Evolutionary conservation across 2,888 invertebrate genomes (phyloP).

Genomic region (Branchipolynoe longqiensis): DNA sequence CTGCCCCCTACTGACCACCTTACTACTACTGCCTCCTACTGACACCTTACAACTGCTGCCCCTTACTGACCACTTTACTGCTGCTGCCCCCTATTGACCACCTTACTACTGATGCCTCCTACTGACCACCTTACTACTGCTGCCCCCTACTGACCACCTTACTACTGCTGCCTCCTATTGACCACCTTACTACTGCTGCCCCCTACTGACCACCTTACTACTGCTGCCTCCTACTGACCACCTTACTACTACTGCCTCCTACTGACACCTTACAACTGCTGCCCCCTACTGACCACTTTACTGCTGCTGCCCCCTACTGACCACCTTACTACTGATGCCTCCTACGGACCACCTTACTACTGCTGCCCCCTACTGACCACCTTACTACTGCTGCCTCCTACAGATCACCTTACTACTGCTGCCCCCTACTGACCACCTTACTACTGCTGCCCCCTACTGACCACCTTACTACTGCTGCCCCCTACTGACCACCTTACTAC

Average conservation of each 20-base stretch:
- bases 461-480: not conserved
- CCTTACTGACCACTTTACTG: not conserved
- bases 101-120: no score
- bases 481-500: not conserved
- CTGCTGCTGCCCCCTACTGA: not conserved
- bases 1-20: not conserved
- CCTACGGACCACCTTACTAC: not conserved
- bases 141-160: not conserved
- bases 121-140: not conserved
- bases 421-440: not conserved
- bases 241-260: no score
- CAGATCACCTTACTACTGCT: no score
- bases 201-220: not conserved
- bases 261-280: not conserved
- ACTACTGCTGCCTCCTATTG: not conserved
- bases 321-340: no score
- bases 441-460: not conserved
- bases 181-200: no score
- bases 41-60: not conserved
- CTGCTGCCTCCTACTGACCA: not conserved
- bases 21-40: no score
- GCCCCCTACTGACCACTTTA: not conserved
- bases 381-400: not conserved
- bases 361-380: not conserved
- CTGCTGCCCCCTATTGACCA: not conserved